phyloP scores from a whole-genome alignment of 2,113 vertebrate species.

The Leptobrachium ailaonicum region DNA sequence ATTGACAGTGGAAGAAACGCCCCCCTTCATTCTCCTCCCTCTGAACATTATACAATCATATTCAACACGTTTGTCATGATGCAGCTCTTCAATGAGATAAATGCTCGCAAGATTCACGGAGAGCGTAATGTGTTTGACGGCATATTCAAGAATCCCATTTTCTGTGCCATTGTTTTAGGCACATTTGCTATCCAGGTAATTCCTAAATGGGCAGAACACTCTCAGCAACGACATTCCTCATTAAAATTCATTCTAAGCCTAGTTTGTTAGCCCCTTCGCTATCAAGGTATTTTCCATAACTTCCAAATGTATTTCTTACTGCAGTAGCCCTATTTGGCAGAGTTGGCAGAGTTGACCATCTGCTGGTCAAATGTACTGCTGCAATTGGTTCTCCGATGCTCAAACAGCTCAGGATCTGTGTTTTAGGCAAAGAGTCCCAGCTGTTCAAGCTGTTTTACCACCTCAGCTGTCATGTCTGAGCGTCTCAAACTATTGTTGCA shows the following conservation, averaged over 20 bases:
- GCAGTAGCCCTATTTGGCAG: too few species aligned
- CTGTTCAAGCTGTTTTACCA: too few species aligned
- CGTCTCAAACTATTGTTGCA: too few species aligned
- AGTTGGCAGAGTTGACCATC: neutral
- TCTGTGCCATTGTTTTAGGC: constrained; percentile 94
- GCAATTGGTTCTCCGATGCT: too few species aligned
- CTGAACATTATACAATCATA: constrained; percentile 98
- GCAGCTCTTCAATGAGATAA: constrained; percentile 99
- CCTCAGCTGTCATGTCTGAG: too few species aligned
- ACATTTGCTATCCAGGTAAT: constrained; percentile 91
- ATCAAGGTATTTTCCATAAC: too few species aligned
- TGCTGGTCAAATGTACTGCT: too few species aligned
- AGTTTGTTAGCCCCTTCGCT: too few species aligned
- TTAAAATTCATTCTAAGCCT: too few species aligned
- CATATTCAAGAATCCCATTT: constrained; percentile 96
- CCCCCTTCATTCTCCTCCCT: constrained; percentile 92
- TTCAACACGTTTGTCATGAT: constrained; percentile 99
- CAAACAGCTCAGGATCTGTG: too few species aligned
- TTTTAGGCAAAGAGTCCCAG: too few species aligned
- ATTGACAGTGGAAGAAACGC: constrained; percentile 94
- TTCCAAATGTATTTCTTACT: too few species aligned
- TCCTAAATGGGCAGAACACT: neutral
- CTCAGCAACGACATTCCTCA: neutral
- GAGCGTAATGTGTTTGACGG: constrained; percentile 97
- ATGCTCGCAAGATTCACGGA: constrained; percentile 95